These are phyloP conservation scores for Phalanger gymnotis DNA, from an alignment of 2,797 vertebrate species.

Conservation along the genomic window DNA sequence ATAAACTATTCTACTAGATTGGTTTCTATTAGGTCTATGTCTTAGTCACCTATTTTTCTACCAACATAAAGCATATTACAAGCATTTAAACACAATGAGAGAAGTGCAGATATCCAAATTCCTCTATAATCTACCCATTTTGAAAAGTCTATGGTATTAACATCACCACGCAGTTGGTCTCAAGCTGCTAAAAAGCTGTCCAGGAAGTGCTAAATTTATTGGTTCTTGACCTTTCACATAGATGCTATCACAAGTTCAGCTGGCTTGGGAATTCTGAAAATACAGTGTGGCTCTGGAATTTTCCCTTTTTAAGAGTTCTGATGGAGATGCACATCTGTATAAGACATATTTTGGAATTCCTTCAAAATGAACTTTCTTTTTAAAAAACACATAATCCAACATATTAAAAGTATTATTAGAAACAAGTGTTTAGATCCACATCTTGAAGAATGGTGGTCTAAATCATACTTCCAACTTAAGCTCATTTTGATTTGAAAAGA, in stretches of 20 bases:
- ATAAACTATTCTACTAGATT: background rate
- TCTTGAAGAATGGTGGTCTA: conserved; percentile 50
- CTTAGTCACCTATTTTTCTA: background rate
- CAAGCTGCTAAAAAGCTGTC: conserved; percentile 58
- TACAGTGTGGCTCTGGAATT: conserved; percentile 54
- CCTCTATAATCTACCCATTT: conserved; percentile 8
- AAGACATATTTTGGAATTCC: conserved; percentile 70
- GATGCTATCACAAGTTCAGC: conserved; percentile 64
- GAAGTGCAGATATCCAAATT: background rate
- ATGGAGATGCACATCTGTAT: conserved; percentile 64
- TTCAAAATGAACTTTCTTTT: conserved; percentile 69
- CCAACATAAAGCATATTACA: background rate
- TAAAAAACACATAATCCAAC: conserved; percentile 63
- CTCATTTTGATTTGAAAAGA: conserved; percentile 43
- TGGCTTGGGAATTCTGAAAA: conserved; percentile 49
- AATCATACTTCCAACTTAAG: conserved; percentile 40
- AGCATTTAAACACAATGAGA: background rate
- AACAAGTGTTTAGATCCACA: conserved; percentile 62
- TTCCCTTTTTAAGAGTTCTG: conserved; percentile 72
- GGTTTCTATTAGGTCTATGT: background rate
- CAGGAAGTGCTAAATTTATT: conserved; percentile 54
- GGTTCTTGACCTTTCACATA: conserved; percentile 48
- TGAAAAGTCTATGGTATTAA: conserved; percentile 46
- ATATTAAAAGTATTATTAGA: conserved; percentile 68
- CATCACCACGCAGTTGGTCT: conserved; percentile 42